A percentile compares a stretch with the other conserved stretches of the same genome.
phyloP scores from a whole-genome alignment of 1,140 invertebrate genomes.

The Lasaia peninsularis region DNA sequence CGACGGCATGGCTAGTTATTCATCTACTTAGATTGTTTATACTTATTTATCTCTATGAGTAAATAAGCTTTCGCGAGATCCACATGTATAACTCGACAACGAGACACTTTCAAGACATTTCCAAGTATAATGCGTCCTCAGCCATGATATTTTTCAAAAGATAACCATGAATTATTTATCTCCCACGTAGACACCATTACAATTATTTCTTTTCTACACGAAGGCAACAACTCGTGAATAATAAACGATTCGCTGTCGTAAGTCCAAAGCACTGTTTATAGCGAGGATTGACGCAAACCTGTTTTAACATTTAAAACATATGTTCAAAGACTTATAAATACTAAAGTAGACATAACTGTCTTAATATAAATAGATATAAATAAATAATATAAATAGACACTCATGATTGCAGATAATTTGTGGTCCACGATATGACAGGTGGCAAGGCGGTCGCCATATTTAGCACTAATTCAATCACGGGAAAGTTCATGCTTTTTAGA shows the following conservation, averaged over 20 bases:
- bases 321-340: neutral
- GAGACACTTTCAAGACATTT: constrained; percentile 52
- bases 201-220: constrained; percentile 71
- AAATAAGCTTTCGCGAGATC: neutral
- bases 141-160: constrained; percentile 71
- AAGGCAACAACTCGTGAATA: constrained; percentile 62
- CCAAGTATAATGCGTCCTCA: constrained; percentile 69
- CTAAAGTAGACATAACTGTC: neutral
- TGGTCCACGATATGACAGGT: too few relatives aligned
- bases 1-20: too few relatives aligned
- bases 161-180: constrained; percentile 73
- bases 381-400: too few relatives aligned
- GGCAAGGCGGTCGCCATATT: too few relatives aligned
- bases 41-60: neutral
- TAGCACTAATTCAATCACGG: too few relatives aligned
- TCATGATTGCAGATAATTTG: too few relatives aligned
- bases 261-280: constrained; percentile 27
- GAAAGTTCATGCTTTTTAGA: too few relatives aligned
- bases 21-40: too few relatives aligned
- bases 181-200: constrained; percentile 66
- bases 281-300: constrained; percentile 25
- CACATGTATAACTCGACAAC: neutral
- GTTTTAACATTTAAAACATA: constrained; percentile 25
- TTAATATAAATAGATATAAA: too few relatives aligned
- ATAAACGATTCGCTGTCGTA: constrained; percentile 38